Evolutionary conservation across 2,888 invertebrate species (phyloP), one percentile per base, ranked within the genome.

Genomic region (Melieria crassipennis): DNA sequence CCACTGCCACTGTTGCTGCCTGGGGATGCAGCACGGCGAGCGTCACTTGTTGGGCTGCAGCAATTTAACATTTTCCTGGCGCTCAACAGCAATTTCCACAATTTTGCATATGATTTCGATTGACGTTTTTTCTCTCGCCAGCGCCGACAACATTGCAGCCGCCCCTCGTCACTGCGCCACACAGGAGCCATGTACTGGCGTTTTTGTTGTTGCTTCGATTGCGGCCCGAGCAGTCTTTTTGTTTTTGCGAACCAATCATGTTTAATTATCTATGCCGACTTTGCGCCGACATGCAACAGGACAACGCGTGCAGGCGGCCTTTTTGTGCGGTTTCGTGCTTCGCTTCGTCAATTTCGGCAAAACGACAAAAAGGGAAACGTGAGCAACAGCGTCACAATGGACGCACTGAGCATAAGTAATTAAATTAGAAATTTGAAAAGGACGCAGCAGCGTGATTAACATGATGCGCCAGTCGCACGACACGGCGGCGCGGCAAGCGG

Each of bases 371-470:
- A 66, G 47, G 63, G 56, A 66, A 66, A 69, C 65, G 64, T 67
- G 71, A 69, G 64, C 63, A 75, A 73, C 72, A 75, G 74, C 74
- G 73, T 76, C 80, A 84, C 82, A 83, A 82, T 81, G 79, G 78
- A 80, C 80, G 83, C 83, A 84, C 79, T 78, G 80, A 82, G 84
- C 83, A 82, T 84, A 84, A 85, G 84, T 85, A 85, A 85, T 85
- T 85, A 84, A 85, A 85, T 85, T 85, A 85, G 83, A 82, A 81
- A 80, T 82, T 78, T 76, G 77, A 79, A 78, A 79, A 77, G 81
- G 76, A 77, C 80, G 70, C 78, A 75, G 66, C 69, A 73, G 71
- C 74, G 72, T 75, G 74, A 78, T 80, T 79, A 81, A 81, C 79
- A 77, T 78, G 80, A 77, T 55, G 57, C 66, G 67, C 65, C 50